Evolutionary conservation across 2,888 invertebrate genomes (phyloP).

Genomic region (Acrobasis consociella): DNA sequence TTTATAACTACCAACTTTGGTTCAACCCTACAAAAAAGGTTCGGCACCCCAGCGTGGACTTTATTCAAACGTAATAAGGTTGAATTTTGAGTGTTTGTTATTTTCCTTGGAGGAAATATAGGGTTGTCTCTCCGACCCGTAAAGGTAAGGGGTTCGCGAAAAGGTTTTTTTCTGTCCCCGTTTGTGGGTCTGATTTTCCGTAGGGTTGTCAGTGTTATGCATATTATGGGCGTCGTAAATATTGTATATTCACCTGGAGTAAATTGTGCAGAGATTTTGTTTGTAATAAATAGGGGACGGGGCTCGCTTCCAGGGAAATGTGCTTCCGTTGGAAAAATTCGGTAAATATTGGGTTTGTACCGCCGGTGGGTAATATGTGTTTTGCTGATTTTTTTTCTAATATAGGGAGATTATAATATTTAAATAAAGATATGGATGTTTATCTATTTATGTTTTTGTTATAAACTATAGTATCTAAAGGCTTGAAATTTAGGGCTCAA

Average conservation of each 20-base stretch:
- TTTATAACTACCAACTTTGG: slow-evolving; percentile 54
- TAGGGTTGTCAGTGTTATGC: slow-evolving; percentile 51
- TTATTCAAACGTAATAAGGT: slow-evolving; percentile 21
- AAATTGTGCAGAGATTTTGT: slow-evolving; percentile 34
- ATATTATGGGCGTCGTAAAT: slow-evolving; percentile 51
- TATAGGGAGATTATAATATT: no score
- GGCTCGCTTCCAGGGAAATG: slow-evolving; percentile 13
- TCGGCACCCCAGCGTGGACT: not conserved
- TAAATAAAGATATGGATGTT: no score
- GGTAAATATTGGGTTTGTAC: slow-evolving; percentile 11
- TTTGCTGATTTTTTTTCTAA: not conserved
- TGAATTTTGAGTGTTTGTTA: slow-evolving; percentile 23
- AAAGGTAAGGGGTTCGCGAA: slow-evolving; percentile 59
- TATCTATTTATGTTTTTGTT: no score
- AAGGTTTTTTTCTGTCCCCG: slow-evolving; percentile 49
- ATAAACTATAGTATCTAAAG: no score
- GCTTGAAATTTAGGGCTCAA: no score
- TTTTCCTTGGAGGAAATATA: slow-evolving; percentile 28
- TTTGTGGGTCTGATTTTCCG: slow-evolving; percentile 52
- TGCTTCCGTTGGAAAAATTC: not conserved
- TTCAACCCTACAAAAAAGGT: slow-evolving; percentile 23
- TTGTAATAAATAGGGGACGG: slow-evolving; percentile 28
- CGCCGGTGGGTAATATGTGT: slow-evolving; percentile 5
- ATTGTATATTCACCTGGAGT: slow-evolving; percentile 36
- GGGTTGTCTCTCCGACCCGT: slow-evolving; percentile 43